A percentile compares a stretch with the other conserved stretches of the same genome.
Evolutionary conservation across 1,140 invertebrate genomes (phyloP).

Genomic region (Ceratina calcarata): DNA sequence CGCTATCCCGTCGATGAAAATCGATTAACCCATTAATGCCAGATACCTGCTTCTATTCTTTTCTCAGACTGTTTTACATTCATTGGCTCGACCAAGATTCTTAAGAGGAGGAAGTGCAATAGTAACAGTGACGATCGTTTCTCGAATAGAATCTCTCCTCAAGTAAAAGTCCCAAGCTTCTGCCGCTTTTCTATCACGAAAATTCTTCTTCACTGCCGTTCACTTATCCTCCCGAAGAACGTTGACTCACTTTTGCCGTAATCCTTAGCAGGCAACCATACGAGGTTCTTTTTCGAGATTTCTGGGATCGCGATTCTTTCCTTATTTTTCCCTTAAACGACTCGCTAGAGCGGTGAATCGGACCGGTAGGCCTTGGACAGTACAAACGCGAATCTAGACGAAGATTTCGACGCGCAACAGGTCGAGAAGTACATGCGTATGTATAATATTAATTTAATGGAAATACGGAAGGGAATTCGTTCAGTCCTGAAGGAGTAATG

Average conservation of each 20-base stretch:
- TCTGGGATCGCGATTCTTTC: not conserved
- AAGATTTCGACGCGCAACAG: slow-evolving; percentile 54
- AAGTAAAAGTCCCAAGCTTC: too few species aligned
- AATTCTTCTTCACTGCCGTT: slow-evolving; percentile 11
- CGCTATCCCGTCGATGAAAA: slow-evolving; percentile 56
- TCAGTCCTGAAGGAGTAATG: slow-evolving; percentile 51
- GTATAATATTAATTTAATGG: slow-evolving; percentile 9
- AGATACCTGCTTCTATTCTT: too few species aligned
- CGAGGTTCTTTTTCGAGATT: not conserved
- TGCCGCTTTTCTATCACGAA: too few species aligned
- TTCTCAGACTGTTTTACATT: slow-evolving; percentile 20
- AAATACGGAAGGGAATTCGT: slow-evolving; percentile 30
- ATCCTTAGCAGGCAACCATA: not conserved
- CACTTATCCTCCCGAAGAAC: not conserved
- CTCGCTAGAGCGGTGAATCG: slow-evolving; percentile 33
- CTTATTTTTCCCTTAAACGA: not conserved
- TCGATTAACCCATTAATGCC: slow-evolving; percentile 29
- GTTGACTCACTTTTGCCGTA: not conserved
- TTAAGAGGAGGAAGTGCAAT: too few species aligned
- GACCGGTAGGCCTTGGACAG: slow-evolving; percentile 65
- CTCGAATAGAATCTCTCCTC: too few species aligned
- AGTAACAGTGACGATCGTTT: too few species aligned
- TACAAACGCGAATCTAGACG: slow-evolving; percentile 56
- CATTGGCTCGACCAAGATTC: not conserved
- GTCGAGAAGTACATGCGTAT: slow-evolving; percentile 15